Percentiles rank a stretch among this genome's conserved stretches.
These are phyloP conservation scores for Drosophila guanche DNA, from an alignment of 1,140 invertebrate genomes.

Conservation along the genomic window DNA sequence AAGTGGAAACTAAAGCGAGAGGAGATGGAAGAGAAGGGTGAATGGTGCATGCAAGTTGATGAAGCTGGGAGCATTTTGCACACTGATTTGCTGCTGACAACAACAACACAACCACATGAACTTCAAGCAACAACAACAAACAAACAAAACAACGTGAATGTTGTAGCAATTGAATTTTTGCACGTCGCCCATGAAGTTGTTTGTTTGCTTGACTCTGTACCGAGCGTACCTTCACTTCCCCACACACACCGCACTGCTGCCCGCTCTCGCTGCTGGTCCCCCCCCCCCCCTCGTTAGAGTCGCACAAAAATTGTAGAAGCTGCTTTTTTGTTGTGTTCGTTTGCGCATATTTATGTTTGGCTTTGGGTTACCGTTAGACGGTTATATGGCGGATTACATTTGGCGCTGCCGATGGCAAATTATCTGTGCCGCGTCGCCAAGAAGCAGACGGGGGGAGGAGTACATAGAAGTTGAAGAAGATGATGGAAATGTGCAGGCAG, in stretches of 20 bases:
- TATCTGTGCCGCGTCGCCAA: slow-evolving; percentile 60
- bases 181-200: slow-evolving; percentile 82
- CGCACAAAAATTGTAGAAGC: slow-evolving; percentile 77
- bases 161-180: slow-evolving; percentile 83
- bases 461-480: background rate
- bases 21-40: slow-evolving; percentile 34
- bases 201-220: slow-evolving; percentile 72
- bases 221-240: slow-evolving; percentile 40
- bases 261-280: slow-evolving; percentile 35
- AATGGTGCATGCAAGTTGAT: slow-evolving; percentile 33
- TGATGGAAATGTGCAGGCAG: slow-evolving; percentile 4
- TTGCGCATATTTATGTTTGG: slow-evolving; percentile 76
- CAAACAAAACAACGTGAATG: slow-evolving; percentile 45
- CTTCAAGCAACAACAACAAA: slow-evolving; percentile 26
- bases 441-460: slow-evolving; percentile 3
- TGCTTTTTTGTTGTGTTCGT: slow-evolving; percentile 58
- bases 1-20: slow-evolving; percentile 22
- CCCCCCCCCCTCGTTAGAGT: slow-evolving; percentile 44
- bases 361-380: slow-evolving; percentile 79
- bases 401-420: slow-evolving; percentile 76
- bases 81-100: slow-evolving; percentile 63
- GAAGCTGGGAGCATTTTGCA: slow-evolving; percentile 56
- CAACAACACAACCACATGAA: slow-evolving; percentile 15
- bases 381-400: slow-evolving; percentile 80
- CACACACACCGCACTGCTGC: background rate